Evolutionary conservation across 1,140 invertebrate species (phyloP), one percentile per base, ranked within the genome.

Genomic region (Akabosia matsudoensis): DNA sequence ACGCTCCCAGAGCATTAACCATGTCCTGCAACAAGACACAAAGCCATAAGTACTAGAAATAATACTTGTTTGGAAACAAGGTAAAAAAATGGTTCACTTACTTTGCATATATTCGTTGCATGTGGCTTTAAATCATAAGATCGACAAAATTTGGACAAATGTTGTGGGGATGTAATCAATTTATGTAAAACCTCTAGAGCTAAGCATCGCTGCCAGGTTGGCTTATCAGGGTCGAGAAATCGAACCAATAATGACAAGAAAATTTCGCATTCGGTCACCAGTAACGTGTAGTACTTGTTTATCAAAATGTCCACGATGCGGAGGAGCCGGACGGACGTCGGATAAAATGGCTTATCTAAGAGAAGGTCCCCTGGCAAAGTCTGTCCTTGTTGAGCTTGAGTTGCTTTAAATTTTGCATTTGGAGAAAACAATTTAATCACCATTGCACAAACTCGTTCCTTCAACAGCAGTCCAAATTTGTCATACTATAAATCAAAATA

Each of bases 191-290:
- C 96, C 88, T 99, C 97, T 14, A 99, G 85, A 0, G 97, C 96
- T 56, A 98, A 85, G 18, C 95, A 93, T 73, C 97, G 87, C 84
- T 99, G 97, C 97, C 97, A 99, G 56, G 91, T 88, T 30, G 95
- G 94, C 85, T 97, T 97, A 82, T 99, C 97, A 14, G 93, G 92
- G 86, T 98, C 96, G 83, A 99, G 85, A 86, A 99, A 98, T 85
- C 98, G 98, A 2, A 99, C 94, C 45, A 99, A 92, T 34, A 99
- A 86, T 0, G 96, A 97, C 56, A 99, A 87, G 85, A 99, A 98
- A 82, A 99, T 99, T 87, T 99, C 97, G 86, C 96, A 98, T 85
- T 99, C 97, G 2, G 97, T 98, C 24, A 97, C 96, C 87, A 99
- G 85, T 79, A 97, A 87, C 24, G 89, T 89, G 84, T 98, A 97